Conservation (phyloP, 2,888 invertebrate species). For the Archips xylosteana region DNA sequence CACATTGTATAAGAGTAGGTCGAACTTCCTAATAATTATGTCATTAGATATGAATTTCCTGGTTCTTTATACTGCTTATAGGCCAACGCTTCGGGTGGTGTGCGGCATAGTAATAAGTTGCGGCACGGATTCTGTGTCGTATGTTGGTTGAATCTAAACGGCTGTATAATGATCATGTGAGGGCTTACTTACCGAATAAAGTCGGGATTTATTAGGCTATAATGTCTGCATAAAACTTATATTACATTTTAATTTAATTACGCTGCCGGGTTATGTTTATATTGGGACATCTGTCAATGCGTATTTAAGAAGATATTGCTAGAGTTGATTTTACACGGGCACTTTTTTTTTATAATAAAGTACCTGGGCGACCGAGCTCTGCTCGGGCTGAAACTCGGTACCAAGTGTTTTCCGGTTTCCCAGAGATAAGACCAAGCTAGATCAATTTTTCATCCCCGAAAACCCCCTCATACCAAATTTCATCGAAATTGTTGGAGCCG, state of each 20-base stretch:
- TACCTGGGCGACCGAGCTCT: too few species aligned
- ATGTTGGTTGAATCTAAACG: slow-evolving; percentile 43
- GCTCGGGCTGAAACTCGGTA: too few species aligned
- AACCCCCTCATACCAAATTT: too few species aligned
- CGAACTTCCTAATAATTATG: slow-evolving; percentile 52
- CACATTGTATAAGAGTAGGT: slow-evolving; percentile 31
- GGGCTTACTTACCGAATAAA: not conserved
- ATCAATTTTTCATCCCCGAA: too few species aligned
- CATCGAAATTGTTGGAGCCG: too few species aligned
- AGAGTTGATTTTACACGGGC: not conserved
- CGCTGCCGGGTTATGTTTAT: not conserved
- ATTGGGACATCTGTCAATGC: not conserved
- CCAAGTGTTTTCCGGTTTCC: too few species aligned
- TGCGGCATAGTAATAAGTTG: slow-evolving; percentile 34
- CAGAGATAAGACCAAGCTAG: too few species aligned
- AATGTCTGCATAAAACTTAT: not conserved
- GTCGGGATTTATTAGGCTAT: not conserved
- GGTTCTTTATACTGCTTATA: slow-evolving; percentile 47
- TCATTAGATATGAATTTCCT: slow-evolving; percentile 61
- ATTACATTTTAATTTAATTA: not conserved
- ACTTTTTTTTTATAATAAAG: too few species aligned
- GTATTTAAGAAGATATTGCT: not conserved
- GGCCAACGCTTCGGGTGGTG: slow-evolving; percentile 34
- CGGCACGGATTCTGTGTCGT: slow-evolving; percentile 40
- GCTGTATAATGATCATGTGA: not conserved